phyloP scores from a whole-genome alignment of 2,888 invertebrate species.

The Erpobdella octoculata region DNA sequence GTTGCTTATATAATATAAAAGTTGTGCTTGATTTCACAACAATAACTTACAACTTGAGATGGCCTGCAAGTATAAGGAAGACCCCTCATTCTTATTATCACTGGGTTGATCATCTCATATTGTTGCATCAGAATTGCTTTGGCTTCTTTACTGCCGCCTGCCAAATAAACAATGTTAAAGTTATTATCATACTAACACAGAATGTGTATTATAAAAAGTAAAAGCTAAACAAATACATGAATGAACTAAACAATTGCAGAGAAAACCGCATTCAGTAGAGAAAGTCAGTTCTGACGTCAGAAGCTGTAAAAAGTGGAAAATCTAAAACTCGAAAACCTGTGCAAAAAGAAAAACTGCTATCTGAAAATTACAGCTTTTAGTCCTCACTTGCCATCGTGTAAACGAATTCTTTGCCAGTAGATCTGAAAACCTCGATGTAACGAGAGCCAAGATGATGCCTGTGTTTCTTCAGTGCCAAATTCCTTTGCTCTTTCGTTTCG shows the following conservation, averaged over 20 bases:
- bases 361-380: not conserved
- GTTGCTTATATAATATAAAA: not conserved
- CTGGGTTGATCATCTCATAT: conserved; percentile 14
- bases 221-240: not conserved
- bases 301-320: not conserved
- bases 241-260: too few species aligned
- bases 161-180: not conserved
- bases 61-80: conserved; percentile 19
- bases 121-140: not conserved
- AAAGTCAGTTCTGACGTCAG: too few species aligned
- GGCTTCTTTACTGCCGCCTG: conserved; percentile 14
- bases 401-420: conserved; percentile 83
- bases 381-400: not conserved
- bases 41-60: not conserved
- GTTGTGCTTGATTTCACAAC: not conserved
- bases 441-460: conserved; percentile 93
- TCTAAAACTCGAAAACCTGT: not conserved
- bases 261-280: too few species aligned
- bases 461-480: conserved; percentile 92
- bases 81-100: conserved; percentile 20
- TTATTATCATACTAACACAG: not conserved
- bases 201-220: not conserved
- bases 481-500: conserved; percentile 84
- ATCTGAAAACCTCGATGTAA: conserved; percentile 97
- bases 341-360: not conserved